Evolutionary conservation across 1,140 invertebrate species (phyloP).

Genomic region (Schmidtea mediterranea): DNA sequence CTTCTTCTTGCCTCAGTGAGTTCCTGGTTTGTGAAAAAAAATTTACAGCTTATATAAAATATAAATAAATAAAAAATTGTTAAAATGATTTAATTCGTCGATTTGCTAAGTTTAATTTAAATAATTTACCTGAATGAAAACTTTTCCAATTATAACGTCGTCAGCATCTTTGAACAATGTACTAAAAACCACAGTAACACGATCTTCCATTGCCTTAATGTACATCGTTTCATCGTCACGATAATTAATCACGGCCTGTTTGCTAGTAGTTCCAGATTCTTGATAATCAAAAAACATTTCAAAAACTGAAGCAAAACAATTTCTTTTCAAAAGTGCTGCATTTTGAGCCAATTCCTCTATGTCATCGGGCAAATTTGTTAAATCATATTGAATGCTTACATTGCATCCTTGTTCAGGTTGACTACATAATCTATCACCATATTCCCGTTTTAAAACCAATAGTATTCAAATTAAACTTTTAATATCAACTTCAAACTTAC

Average conservation of each 20-base stretch:
- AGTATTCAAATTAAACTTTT: not conserved
- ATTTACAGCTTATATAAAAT: constrained; percentile 5
- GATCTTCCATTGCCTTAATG: constrained; percentile 81
- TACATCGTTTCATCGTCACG: constrained; percentile 94
- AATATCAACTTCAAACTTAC: constrained; percentile 14
- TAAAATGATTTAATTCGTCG: no score
- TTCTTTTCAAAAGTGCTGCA: constrained; percentile 73
- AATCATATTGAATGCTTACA: constrained; percentile 65
- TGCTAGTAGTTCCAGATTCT: constrained; percentile 45
- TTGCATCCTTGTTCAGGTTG: constrained; percentile 79
- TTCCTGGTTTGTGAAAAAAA: constrained; percentile 35
- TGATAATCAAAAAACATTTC: constrained; percentile 98
- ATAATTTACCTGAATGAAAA: constrained; percentile 61
- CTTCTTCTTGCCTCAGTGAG: constrained; percentile 85
- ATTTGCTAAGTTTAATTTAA: no score
- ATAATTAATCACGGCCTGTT: constrained; percentile 87
- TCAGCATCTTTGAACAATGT: constrained; percentile 93
- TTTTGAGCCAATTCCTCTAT: constrained; percentile 63
- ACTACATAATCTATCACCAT: constrained; percentile 46
- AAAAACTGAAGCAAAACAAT: constrained; percentile 97
- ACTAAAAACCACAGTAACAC: constrained; percentile 94
- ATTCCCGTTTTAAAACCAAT: constrained; percentile 55
- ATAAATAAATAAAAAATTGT: constrained; percentile 20
- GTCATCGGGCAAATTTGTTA: constrained; percentile 64
- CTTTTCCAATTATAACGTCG: constrained; percentile 89